A percentile compares a stretch with the other conserved stretches of the same genome.
Evolutionary conservation across 1,140 invertebrate genomes (phyloP).

Genomic region (Cydia strobilella): DNA sequence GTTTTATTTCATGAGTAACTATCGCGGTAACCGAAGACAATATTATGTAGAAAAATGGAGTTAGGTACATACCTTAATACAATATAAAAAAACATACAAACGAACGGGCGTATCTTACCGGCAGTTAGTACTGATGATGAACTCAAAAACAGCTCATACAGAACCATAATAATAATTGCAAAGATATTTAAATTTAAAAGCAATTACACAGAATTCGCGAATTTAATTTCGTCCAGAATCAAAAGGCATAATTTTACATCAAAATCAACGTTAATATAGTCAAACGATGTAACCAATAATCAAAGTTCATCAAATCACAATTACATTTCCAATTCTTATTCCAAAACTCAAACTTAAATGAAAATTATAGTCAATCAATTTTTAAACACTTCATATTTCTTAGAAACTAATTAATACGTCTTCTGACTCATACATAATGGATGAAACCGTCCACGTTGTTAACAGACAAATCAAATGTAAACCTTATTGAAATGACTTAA

Average conservation of each 20-base stretch:
- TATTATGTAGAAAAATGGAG: no score
- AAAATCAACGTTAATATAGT: constrained; percentile 17
- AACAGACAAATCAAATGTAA: no score
- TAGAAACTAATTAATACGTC: constrained; percentile 30
- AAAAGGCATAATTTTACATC: neutral
- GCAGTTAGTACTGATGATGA: no score
- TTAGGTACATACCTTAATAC: no score
- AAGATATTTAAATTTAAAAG: neutral
- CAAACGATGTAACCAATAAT: constrained; percentile 10
- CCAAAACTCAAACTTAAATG: neutral
- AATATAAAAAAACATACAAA: no score
- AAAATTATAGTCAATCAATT: constrained; percentile 30
- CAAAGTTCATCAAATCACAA: constrained; percentile 19
- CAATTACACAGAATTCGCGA: neutral
- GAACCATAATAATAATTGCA: no score
- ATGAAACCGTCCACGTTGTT: constrained; percentile 13
- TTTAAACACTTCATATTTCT: constrained; percentile 30
- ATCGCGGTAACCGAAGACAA: no score
- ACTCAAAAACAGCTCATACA: no score
- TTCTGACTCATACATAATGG: constrained; percentile 42
- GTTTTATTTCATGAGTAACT: no score
- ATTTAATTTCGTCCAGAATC: neutral
- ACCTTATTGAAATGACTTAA: no score
- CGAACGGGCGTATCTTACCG: no score
- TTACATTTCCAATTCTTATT: constrained; percentile 9